Evolutionary conservation across 2,797 vertebrate genomes (phyloP), one percentile per base, ranked within the genome.

Genomic region (Ambastaia sidthimunki): DNA sequence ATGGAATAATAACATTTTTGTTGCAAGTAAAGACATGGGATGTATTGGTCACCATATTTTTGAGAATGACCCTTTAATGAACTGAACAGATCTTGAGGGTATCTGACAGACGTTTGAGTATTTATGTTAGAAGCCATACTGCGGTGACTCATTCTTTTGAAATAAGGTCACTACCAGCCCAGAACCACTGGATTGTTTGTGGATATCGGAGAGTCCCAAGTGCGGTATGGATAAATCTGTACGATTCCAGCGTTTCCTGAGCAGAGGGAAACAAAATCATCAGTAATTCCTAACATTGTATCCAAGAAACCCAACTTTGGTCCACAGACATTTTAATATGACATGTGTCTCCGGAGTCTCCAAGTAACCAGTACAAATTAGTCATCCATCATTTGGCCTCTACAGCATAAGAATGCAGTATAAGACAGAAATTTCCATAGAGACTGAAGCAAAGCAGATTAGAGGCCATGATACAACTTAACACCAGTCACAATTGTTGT

Each of bases 321-420:
- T 73, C 37, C 52, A 67, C 15, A 80, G 3, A 67, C 23, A 73
- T 67, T 80, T 73, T 67, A 73, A 80, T 67, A 80, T 80, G 52
- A 80, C 44, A 67, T 48, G n/a, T 37, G 19, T 25, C 70, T 48
- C 50, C 1, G 0, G 70, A 80, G 62, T 72, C 48, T 80, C 50
- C 62, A 73, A 73, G 70, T 72, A 62, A 67, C 50, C 50, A 59
- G 50, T 48, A 67, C 70, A 73, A 80, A 73, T 80, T 57, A 72
- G 77, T 80, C 60, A 80, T 73, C 50, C 70, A 80, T 73, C 70
- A 80, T 37, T 44, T 67, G 78, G 62, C 70, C 31, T 62, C 60
- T 47, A 37, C 62, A 18, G 60, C 48, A 66, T 73, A 23, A 31
- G 34, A 80, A 80, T 47, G 13, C 23, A 59, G 16, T 59, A 44